Evolutionary conservation across 1,140 invertebrate species (phyloP), one percentile per base, ranked within the genome.

Genomic region (Drosophila ambigua): DNA sequence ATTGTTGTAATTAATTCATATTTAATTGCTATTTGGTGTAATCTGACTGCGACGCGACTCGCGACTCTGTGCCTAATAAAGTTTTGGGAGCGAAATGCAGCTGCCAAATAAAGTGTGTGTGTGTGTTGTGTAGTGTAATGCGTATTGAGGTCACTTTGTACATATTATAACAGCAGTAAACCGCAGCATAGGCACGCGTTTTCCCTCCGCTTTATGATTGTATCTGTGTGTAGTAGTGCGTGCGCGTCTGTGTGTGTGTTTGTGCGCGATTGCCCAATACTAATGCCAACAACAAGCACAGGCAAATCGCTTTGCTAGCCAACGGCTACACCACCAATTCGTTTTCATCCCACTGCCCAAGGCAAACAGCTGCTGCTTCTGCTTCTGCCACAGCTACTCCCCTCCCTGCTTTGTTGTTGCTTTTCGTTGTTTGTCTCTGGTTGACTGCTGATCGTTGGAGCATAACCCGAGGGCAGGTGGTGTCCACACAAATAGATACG

Each of bases 401-500:
- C 13, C 44, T 54, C 15, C 57, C 13, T 54, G 23, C 55, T 46
- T 26, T 64, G 28, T 60, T 48, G 48, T 46, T 64, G 61, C 48
- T 46, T 44, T 48, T 69, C 67, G 72, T 78, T 66, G 60, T 66
- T 59, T 67, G 55, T 24, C 49, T 60, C 43, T 79, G 62, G 60
- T 64, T 61, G 65, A 51, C 69, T 78, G 77, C 76, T 87, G 79
- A 79, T 88, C 83, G 71, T 62, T 75, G 67, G 75, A 88, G 75
- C 83, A 87, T 72, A 87, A 88, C 83, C 61, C 58, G 72, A 83
- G 79, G 83, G 83, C 83, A 87, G 83, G 83, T 87, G 83, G 79
- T 88, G 82, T 79, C 83, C 72, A 75, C 73, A 85, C 69, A 79
- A 49, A 23, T 69, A 73, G 50, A 59, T 51, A 84, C 69, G 79